Percentiles rank a stretch among this genome's conserved stretches.
Evolutionary conservation across 1,140 invertebrate genomes (phyloP).

Genomic region (Pachypsylla venusta): DNA sequence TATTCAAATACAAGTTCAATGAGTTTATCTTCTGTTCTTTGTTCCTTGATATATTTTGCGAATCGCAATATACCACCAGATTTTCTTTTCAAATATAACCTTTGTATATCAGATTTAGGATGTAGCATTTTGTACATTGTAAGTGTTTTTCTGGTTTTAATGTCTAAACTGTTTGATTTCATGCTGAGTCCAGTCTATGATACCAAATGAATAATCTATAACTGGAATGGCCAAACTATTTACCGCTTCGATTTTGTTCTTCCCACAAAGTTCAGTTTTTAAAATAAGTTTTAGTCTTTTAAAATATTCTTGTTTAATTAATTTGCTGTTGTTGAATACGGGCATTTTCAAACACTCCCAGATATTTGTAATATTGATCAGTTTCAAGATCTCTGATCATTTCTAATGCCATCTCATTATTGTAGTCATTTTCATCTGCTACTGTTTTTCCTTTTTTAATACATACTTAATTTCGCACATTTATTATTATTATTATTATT

Average conservation of each 20-base stretch:
- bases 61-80: too few relatives aligned
- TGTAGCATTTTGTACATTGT: background rate
- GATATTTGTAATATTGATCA: conserved; percentile 3
- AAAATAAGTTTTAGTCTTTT: background rate
- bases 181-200: background rate
- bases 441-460: too few relatives aligned
- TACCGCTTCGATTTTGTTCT: background rate
- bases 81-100: background rate
- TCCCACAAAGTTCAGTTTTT: conserved; percentile 3
- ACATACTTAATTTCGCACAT: too few relatives aligned
- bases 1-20: too few relatives aligned
- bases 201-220: conserved; percentile 1
- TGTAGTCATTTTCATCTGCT: too few relatives aligned
- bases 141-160: background rate
- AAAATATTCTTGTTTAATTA: conserved; percentile 6
- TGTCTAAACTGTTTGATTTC: background rate
- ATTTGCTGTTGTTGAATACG: background rate
- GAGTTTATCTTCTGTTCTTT: too few relatives aligned
- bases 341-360: background rate
- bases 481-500: too few relatives aligned
- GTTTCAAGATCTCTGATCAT: background rate
- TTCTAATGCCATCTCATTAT: too few relatives aligned
- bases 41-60: too few relatives aligned
- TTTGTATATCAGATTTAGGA: background rate
- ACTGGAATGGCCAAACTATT: background rate